These are phyloP conservation scores for Hirtodrosophila trivittata DNA, from an alignment of 2,888 invertebrate genomes.

Conservation along the genomic window DNA sequence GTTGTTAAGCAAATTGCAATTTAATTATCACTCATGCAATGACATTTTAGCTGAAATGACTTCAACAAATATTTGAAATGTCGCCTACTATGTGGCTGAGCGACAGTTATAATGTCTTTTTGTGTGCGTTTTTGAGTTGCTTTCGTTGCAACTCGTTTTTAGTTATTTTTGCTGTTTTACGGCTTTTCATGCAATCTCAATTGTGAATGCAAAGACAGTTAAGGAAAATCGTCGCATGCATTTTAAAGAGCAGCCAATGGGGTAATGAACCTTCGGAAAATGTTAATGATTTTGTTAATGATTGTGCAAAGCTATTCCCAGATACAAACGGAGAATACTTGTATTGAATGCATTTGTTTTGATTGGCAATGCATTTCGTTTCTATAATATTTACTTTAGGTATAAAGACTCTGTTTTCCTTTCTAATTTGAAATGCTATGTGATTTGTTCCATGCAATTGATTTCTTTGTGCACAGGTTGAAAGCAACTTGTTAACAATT, in stretches of 20 bases:
- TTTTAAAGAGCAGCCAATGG: conserved; percentile 40
- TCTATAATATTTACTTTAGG: neutral
- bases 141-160: conserved; percentile 24
- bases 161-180: conserved; percentile 28
- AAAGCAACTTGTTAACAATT: conserved; percentile 27
- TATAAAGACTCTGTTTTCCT: conserved; percentile 3
- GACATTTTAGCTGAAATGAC: no score
- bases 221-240: conserved; percentile 25
- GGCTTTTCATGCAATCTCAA: conserved; percentile 46
- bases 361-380: conserved; percentile 7
- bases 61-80: no score
- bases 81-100: no score
- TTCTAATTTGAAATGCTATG: conserved; percentile 19
- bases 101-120: conserved; percentile 33
- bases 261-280: conserved; percentile 54
- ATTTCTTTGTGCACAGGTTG: conserved; percentile 13
- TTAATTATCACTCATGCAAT: no score
- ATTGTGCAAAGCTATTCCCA: conserved; percentile 7
- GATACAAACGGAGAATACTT: conserved; percentile 6
- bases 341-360: neutral
- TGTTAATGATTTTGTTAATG: conserved; percentile 10
- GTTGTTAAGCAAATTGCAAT: no score
- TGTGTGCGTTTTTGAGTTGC: conserved; percentile 23
- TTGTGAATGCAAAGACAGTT: conserved; percentile 31
- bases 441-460: conserved; percentile 12